Percentiles rank a stretch among this genome's conserved stretches.
phyloP scores from a whole-genome alignment of 37 sponge, comb jelly and placozoan species.

The Agelas oroides region DNA sequence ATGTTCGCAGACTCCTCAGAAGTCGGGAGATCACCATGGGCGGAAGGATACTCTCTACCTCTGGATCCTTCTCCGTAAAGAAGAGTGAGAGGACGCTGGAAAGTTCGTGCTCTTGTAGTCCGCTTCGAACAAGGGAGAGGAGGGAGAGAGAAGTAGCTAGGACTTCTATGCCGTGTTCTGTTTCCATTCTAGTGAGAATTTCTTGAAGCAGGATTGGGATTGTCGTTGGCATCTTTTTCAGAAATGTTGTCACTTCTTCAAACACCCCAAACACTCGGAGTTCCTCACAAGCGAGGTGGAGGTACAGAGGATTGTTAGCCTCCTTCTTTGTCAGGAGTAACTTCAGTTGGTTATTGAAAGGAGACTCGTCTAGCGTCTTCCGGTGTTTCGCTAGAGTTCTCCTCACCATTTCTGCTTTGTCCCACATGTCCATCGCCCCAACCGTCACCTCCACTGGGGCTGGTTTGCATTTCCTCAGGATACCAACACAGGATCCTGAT shows the following conservation, averaged over 20 bases:
- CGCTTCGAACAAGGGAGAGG: constrained; percentile 75
- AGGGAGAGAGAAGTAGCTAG: constrained; percentile 62
- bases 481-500: constrained; percentile 31
- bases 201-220: constrained; percentile 84
- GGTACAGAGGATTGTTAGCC: constrained; percentile 90
- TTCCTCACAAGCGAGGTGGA: constrained; percentile 94
- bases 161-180: constrained; percentile 77
- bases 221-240: constrained; percentile 78
- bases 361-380: constrained; percentile 94
- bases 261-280: constrained; percentile 94
- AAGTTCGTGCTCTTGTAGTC: constrained; percentile 82
- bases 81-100: constrained; percentile 49
- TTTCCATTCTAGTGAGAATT: constrained; percentile 79
- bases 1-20: constrained; percentile 71
- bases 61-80: background rate
- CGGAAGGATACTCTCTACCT: constrained; percentile 33
- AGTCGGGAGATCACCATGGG: constrained; percentile 67
- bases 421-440: constrained; percentile 84
- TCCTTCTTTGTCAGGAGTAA: constrained; percentile 96
- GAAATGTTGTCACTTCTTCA: constrained; percentile 72
- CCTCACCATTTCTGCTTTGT: constrained; percentile 91
- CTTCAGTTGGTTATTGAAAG: constrained; percentile 98
- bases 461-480: constrained; percentile 52
- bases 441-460: constrained; percentile 61
- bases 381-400: constrained; percentile 75